These are phyloP conservation scores for Drosophila mettleri DNA, from an alignment of 2,888 invertebrate species.

Conservation along the genomic window DNA sequence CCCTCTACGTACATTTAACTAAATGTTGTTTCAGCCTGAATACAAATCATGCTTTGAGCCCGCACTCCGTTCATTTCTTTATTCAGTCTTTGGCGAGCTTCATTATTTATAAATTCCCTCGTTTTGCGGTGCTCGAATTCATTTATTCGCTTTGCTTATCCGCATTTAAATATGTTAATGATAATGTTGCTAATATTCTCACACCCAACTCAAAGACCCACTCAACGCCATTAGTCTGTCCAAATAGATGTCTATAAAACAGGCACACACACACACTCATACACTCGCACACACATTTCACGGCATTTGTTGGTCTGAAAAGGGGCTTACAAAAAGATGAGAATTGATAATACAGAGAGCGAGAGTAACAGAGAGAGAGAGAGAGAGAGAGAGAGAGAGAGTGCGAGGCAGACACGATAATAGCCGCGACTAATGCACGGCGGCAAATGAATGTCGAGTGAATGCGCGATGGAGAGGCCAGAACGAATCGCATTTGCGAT, in stretches of 20 bases:
- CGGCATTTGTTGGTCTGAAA: constrained; percentile 19
- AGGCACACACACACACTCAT: constrained; percentile 19
- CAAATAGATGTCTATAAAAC: constrained; percentile 45
- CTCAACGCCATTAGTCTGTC: constrained; percentile 62
- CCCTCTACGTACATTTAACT: constrained; percentile 1
- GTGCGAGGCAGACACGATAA: constrained; percentile 62
- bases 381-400: neutral
- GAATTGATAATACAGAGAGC: constrained; percentile 53
- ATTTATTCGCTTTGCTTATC: constrained; percentile 37
- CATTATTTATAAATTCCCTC: constrained; percentile 14
- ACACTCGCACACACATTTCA: constrained; percentile 34
- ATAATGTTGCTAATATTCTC: constrained; percentile 72
- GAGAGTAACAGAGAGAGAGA: neutral
- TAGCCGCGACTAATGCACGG: constrained; percentile 78
- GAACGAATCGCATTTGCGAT: constrained; percentile 72
- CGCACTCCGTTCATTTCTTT: constrained; percentile 23
- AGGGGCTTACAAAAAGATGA: constrained; percentile 50
- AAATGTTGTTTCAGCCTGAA: neutral
- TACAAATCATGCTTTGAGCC: neutral
- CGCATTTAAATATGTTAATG: constrained; percentile 76
- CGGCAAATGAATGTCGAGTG: constrained; percentile 61
- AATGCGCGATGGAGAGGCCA: constrained; percentile 40
- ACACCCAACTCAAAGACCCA: constrained; percentile 39
- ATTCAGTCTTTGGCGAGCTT: constrained; percentile 7
- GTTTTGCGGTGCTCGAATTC: constrained; percentile 21